Percentiles rank a stretch among this genome's conserved stretches.
Conservation (phyloP, 2,113 vertebrate genomes). For the Chaenogobius annularis region DNA sequence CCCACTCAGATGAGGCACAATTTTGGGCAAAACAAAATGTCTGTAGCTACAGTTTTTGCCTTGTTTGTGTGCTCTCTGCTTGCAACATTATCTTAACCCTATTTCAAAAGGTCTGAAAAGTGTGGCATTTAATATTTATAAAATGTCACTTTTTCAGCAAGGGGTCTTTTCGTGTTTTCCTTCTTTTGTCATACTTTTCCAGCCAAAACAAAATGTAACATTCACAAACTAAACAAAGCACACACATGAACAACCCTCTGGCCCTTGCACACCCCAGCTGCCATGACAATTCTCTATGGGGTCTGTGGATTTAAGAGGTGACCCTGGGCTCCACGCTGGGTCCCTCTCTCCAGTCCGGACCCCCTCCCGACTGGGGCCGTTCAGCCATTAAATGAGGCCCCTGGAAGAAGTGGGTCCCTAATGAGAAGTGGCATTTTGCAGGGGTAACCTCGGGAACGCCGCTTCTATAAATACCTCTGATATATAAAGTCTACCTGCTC, state of each 20-base stretch:
- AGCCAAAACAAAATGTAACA: background rate
- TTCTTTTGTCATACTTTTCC: background rate
- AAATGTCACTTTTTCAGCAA: no score
- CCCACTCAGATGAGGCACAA: no score
- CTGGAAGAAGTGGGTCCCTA: slow-evolving; percentile 74
- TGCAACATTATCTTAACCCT: no score
- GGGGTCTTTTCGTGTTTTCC: background rate
- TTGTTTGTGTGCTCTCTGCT: no score
- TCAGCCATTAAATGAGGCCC: slow-evolving; percentile 81
- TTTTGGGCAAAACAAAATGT: no score
- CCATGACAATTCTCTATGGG: slow-evolving; percentile 71
- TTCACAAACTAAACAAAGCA: background rate
- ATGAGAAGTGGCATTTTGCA: slow-evolving; percentile 82
- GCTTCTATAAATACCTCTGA: slow-evolving; percentile 83
- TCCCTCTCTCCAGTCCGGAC: slow-evolving; percentile 61
- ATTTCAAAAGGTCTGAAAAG: no score
- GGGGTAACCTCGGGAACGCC: slow-evolving; percentile 81
- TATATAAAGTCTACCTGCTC: slow-evolving; percentile 80
- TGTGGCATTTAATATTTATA: no score
- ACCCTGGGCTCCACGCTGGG: slow-evolving; percentile 75
- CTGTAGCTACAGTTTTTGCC: no score
- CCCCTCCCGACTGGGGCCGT: slow-evolving; percentile 70
- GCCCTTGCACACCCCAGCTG: slow-evolving; percentile 65
- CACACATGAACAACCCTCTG: slow-evolving; percentile 50
- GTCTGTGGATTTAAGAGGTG: slow-evolving; percentile 77